These are phyloP conservation scores for Harpalus rubripes DNA, from an alignment of 2,888 invertebrate genomes.

Conservation along the genomic window DNA sequence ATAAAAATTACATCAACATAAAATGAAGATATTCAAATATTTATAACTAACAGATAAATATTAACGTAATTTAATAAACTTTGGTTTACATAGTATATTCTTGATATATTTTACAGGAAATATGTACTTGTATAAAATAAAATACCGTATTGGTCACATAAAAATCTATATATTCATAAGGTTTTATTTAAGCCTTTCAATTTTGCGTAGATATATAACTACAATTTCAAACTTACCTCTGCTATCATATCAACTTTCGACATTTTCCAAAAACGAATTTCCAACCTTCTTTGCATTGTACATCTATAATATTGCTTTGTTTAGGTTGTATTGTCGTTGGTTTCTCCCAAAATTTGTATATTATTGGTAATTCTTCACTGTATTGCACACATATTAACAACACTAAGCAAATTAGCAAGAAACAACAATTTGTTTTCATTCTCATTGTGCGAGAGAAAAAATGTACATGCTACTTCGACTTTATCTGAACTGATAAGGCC, in stretches of 20 bases:
- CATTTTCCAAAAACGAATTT: constrained; percentile 43
- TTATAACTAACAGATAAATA: no score
- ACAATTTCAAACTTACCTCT: constrained; percentile 1
- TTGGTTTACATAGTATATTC: no score
- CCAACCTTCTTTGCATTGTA: constrained; percentile 54
- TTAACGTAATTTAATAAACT: no score
- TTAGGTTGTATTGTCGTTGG: not conserved
- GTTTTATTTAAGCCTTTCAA: no score
- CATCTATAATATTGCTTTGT: constrained; percentile 37
- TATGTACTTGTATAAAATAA: no score
- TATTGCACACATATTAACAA: not conserved
- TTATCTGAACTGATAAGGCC: constrained; percentile 44
- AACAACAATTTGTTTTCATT: not conserved
- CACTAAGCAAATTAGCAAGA: constrained; percentile 4
- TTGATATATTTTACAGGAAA: no score
- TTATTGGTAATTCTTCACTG: constrained; percentile 6
- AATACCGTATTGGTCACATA: no score
- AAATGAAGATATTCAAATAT: no score
- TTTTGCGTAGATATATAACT: not conserved
- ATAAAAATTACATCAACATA: no score
- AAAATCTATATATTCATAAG: no score
- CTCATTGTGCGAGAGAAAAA: constrained; percentile 26
- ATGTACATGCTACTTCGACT: not conserved
- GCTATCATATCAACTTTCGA: constrained; percentile 10
- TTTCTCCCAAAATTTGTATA: constrained; percentile 20